Evolutionary conservation across 2,888 invertebrate genomes (phyloP).

Genomic region (Pinctada fucata): DNA sequence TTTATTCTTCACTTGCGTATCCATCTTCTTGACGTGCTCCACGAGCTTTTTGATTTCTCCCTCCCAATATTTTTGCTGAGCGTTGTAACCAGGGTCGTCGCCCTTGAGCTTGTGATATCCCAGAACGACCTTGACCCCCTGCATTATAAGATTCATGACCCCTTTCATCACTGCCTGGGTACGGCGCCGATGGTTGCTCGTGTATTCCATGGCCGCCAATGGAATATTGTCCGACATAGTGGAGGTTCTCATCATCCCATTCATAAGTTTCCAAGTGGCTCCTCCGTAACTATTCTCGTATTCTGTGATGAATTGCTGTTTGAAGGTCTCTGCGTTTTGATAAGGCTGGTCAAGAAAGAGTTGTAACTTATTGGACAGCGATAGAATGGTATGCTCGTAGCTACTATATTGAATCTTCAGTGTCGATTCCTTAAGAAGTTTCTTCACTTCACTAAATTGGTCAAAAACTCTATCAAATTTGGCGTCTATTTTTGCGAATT

Average conservation of each 20-base stretch:
- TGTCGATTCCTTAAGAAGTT: neutral
- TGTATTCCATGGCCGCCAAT: too few species aligned
- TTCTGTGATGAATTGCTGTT: too few species aligned
- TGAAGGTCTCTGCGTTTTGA: too few species aligned
- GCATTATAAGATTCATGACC: neutral
- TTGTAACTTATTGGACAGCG: too few species aligned
- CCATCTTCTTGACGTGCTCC: neutral
- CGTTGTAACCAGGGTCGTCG: neutral
- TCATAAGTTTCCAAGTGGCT: too few species aligned
- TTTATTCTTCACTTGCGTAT: neutral
- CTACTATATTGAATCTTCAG: neutral
- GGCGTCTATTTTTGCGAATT: conserved; percentile 12
- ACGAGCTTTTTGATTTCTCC: conserved; percentile 4
- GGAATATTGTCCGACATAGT: too few species aligned
- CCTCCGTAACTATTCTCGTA: too few species aligned
- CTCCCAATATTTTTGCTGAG: neutral
- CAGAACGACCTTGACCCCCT: conserved; percentile 5
- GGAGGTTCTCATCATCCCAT: too few species aligned
- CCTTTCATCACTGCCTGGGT: conserved; percentile 10
- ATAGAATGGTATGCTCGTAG: too few species aligned
- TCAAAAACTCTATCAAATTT: conserved; percentile 2
- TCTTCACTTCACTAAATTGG: conserved; percentile 1
- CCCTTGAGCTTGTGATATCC: neutral
- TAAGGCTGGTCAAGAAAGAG: too few species aligned
- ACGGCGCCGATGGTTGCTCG: neutral